phyloP scores from a whole-genome alignment of 2,797 vertebrate genomes.

The Manis crassicaudata region DNA sequence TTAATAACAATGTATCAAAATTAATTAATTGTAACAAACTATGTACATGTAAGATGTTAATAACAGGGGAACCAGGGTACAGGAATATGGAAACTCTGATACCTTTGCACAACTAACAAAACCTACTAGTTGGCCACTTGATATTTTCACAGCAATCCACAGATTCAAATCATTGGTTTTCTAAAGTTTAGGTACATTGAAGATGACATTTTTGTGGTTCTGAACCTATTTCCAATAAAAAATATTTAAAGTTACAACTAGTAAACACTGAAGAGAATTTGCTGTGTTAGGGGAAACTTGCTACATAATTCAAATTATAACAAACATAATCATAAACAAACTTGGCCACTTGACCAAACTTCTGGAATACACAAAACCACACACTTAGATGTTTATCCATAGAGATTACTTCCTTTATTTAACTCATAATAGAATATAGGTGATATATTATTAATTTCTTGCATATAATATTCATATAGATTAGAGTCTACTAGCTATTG shows the following conservation, averaged over 20 bases:
- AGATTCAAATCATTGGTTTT: background rate
- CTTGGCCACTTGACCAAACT: slow-evolving; percentile 27
- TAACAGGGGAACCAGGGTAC: background rate
- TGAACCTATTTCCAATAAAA: slow-evolving; percentile 17
- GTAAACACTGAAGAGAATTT: background rate
- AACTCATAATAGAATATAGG: slow-evolving; percentile 40
- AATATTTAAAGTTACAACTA: background rate
- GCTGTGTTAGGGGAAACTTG: background rate
- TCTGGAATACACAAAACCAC: slow-evolving; percentile 25
- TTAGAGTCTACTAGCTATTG: slow-evolving; percentile 1
- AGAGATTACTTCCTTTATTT: slow-evolving; percentile 29
- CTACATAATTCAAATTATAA: background rate
- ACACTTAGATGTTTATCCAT: background rate
- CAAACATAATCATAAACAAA: background rate
- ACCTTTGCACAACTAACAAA: background rate
- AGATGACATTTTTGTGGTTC: background rate
- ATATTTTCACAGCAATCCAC: slow-evolving; percentile 27
- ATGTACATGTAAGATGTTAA: background rate
- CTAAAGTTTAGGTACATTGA: background rate
- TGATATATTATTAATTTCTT: slow-evolving; percentile 54
- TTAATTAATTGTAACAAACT: background rate
- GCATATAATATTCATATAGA: slow-evolving; percentile 46
- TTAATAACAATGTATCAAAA: background rate
- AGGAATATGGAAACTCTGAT: background rate
- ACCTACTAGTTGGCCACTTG: background rate